Percentiles rank a stretch among this genome's conserved stretches.
Conservation (phyloP, 2,797 vertebrate genomes). For the Diceros bicornis region DNA sequence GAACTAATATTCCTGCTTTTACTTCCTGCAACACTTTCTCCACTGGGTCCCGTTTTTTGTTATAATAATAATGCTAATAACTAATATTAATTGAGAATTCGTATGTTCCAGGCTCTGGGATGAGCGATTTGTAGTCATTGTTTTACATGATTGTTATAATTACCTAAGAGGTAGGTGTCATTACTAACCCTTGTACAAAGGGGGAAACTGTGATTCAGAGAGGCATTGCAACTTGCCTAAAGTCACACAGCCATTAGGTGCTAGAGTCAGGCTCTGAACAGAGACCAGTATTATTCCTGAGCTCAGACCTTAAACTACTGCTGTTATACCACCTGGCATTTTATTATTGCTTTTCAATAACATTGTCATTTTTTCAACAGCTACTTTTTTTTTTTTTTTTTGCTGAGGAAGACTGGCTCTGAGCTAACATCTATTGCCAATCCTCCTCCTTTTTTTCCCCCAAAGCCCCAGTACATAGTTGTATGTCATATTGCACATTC, state of each 20-base stretch:
- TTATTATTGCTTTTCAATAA: neutral
- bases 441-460: no score
- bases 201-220: neutral
- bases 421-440: no score
- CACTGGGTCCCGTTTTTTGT: neutral
- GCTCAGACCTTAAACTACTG: neutral
- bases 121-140: neutral
- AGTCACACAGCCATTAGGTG: neutral
- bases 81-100: neutral
- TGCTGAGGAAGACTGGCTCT: no score
- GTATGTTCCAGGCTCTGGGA: neutral
- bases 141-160: neutral
- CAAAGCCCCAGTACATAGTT: no score
- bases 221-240: neutral
- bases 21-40: neutral
- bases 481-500: no score
- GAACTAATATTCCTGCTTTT: neutral
- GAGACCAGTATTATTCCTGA: neutral
- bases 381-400: no score
- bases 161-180: neutral
- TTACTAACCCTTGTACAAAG: neutral
- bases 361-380: neutral
- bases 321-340: neutral
- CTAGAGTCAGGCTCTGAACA: neutral
- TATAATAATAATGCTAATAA: neutral